These are phyloP conservation scores for Harpalus rufipes DNA, from an alignment of 2,888 invertebrate species.

Conservation along the genomic window DNA sequence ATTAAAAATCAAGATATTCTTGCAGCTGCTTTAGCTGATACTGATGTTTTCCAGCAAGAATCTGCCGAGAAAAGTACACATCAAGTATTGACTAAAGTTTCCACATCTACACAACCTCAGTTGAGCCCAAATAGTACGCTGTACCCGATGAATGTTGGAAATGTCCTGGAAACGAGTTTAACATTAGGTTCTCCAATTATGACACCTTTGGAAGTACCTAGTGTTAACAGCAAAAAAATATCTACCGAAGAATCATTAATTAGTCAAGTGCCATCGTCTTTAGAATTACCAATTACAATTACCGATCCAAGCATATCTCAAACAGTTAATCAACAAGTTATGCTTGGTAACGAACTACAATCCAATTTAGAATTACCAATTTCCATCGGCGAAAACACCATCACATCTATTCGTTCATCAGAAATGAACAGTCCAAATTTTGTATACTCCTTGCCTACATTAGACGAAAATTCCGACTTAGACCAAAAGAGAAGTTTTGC, in stretches of 20 bases:
- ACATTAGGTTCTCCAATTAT: conserved; percentile 89
- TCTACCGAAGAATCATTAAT: conserved; percentile 74
- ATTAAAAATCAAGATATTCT: conserved; percentile 84
- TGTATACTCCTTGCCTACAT: conserved; percentile 74
- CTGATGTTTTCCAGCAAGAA: conserved; percentile 84
- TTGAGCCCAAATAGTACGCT: conserved; percentile 81
- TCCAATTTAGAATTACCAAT: conserved; percentile 83
- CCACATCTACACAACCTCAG: conserved; percentile 77
- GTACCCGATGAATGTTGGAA: conserved; percentile 80
- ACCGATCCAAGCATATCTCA: conserved; percentile 87
- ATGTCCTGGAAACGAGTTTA: conserved; percentile 87
- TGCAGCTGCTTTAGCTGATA: conserved; percentile 87
- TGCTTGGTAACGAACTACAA: conserved; percentile 73
- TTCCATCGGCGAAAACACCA: conserved; percentile 84
- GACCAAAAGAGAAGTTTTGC: conserved; percentile 70
- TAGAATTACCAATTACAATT: conserved; percentile 87
- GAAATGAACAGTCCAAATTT: conserved; percentile 75
- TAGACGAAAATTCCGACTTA: conserved; percentile 73
- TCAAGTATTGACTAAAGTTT: conserved; percentile 75
- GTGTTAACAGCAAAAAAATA: conserved; percentile 76
- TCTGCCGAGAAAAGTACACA: conserved; percentile 72
- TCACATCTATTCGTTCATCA: conserved; percentile 77
- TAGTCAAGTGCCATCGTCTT: conserved; percentile 81
- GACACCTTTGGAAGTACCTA: conserved; percentile 88
- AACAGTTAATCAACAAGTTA: conserved; percentile 75